A percentile compares a stretch with the other conserved stretches of the same genome.
phyloP scores from a whole-genome alignment of 1,140 invertebrate genomes.

The Liolophura sinensis region DNA sequence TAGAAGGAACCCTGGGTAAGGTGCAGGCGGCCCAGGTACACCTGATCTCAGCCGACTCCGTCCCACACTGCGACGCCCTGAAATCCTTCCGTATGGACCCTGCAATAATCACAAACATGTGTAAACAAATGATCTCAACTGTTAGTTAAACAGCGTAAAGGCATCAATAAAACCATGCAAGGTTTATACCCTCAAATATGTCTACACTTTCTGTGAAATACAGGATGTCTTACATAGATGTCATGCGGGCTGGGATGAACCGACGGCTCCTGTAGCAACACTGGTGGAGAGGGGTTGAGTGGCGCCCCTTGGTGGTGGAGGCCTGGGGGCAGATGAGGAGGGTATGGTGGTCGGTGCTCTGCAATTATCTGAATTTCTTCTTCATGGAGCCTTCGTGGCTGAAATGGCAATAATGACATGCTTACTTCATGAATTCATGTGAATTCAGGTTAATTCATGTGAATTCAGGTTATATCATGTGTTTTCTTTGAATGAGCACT shows the following conservation, averaged over 20 bases:
- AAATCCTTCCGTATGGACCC: slow-evolving; percentile 51
- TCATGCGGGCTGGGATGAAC: slow-evolving; percentile 53
- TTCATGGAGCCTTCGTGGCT: slow-evolving; percentile 27
- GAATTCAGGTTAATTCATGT: too few species aligned
- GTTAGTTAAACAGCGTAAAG: too few species aligned
- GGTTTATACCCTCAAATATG: too few species aligned
- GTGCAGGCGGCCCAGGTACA: slow-evolving; percentile 51
- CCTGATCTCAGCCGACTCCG: slow-evolving; percentile 50
- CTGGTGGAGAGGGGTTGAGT: slow-evolving; percentile 42
- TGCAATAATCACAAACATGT: slow-evolving; percentile 15
- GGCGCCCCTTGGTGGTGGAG: slow-evolving; percentile 22
- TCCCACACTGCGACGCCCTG: slow-evolving; percentile 42
- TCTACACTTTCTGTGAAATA: neutral
- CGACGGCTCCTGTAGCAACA: slow-evolving; percentile 53
- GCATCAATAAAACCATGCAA: too few species aligned
- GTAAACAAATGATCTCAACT: too few species aligned
- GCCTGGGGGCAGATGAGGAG: slow-evolving; percentile 13
- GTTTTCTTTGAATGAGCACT: too few species aligned
- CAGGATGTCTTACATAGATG: slow-evolving; percentile 43
- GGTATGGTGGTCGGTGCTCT: slow-evolving; percentile 31
- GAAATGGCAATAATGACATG: neutral
- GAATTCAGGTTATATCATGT: too few species aligned
- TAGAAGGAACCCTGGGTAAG: slow-evolving; percentile 70
- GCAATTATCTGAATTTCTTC: slow-evolving; percentile 40
- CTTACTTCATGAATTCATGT: too few species aligned